A percentile compares a stretch with the other conserved stretches of the same genome.
Conservation (phyloP, 2,797 vertebrate genomes). For the Fistularia commersonii region DNA sequence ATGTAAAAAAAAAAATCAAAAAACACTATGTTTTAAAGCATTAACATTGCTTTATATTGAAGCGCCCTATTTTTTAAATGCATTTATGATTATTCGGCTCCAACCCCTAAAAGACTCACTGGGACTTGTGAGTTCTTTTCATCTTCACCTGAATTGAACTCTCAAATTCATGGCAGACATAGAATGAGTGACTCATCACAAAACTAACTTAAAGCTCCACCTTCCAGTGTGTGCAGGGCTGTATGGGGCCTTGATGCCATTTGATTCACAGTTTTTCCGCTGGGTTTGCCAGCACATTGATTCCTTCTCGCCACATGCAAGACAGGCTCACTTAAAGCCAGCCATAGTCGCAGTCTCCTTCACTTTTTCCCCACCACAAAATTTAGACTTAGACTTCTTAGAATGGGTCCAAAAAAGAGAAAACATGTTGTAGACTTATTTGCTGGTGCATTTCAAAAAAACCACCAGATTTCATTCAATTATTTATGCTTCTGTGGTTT, state of each 20-base stretch:
- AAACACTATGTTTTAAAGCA: no score
- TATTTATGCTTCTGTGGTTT: conserved; percentile 80
- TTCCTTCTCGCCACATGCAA: conserved; percentile 58
- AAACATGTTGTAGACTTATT: conserved; percentile 70
- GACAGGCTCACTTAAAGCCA: conserved; percentile 57
- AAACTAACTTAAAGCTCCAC: no score
- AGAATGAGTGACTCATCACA: no score
- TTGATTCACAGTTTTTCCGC: conserved; percentile 67
- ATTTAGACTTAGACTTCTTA: conserved; percentile 49
- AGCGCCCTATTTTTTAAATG: no score
- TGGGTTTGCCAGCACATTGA: conserved; percentile 51
- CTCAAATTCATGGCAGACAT: no score
- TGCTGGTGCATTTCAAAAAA: conserved; percentile 70
- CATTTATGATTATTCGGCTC: no score
- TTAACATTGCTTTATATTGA: no score
- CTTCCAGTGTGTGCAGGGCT: no score
- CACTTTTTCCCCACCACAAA: conserved; percentile 54
- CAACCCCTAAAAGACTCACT: no score
- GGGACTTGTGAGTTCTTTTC: no score
- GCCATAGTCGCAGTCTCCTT: conserved; percentile 56
- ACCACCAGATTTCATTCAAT: conserved; percentile 73
- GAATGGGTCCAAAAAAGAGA: conserved; percentile 40
- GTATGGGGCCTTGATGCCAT: conserved; percentile 35
- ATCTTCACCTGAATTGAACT: no score
- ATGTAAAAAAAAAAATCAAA: no score